phyloP scores from a whole-genome alignment of 2,113 vertebrate genomes.

The Pholis gunnellus region DNA sequence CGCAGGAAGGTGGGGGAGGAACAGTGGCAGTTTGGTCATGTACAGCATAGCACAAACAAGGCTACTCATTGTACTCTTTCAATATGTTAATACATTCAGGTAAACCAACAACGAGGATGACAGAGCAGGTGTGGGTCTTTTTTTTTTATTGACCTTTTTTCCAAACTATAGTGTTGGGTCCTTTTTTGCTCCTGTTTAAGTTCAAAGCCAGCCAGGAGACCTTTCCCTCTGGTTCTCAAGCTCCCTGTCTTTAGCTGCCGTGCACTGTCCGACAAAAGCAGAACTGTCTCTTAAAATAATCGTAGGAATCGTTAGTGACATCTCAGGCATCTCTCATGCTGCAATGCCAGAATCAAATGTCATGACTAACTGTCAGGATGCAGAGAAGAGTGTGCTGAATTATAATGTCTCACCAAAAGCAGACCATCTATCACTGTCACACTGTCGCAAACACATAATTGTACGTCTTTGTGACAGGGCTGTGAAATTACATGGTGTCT shows the following conservation, averaged over 20 bases:
- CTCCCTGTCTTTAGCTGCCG: not conserved
- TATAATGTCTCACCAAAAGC: constrained; percentile 38
- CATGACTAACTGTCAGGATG: constrained; percentile 47
- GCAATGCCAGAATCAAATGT: constrained; percentile 50
- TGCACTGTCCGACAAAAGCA: constrained; percentile 4
- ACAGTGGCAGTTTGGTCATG: constrained; percentile 29
- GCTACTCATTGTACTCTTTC: constrained; percentile 36
- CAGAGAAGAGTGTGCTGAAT: constrained; percentile 31
- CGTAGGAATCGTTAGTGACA: constrained; percentile 27
- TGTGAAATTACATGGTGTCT: constrained; percentile 37
- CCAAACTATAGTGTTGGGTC: not conserved
- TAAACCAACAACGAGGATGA: constrained; percentile 1
- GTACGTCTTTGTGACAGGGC: constrained; percentile 6
- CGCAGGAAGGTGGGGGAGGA: constrained; percentile 20
- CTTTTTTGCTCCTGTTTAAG: not conserved
- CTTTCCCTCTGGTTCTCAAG: not conserved
- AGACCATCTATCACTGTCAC: constrained; percentile 48
- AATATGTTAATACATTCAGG: constrained; percentile 67
- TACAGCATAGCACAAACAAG: constrained; percentile 48
- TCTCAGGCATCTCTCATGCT: not conserved
- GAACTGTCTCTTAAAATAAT: constrained; percentile 13
- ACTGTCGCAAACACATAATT: constrained; percentile 45
- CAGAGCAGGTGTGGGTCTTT: constrained; percentile 11
- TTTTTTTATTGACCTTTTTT: constrained; percentile 8
- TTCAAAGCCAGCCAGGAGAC: not conserved